Evolutionary conservation across 2,113 vertebrate species (phyloP).

Genomic region (Hyaena hyaena): DNA sequence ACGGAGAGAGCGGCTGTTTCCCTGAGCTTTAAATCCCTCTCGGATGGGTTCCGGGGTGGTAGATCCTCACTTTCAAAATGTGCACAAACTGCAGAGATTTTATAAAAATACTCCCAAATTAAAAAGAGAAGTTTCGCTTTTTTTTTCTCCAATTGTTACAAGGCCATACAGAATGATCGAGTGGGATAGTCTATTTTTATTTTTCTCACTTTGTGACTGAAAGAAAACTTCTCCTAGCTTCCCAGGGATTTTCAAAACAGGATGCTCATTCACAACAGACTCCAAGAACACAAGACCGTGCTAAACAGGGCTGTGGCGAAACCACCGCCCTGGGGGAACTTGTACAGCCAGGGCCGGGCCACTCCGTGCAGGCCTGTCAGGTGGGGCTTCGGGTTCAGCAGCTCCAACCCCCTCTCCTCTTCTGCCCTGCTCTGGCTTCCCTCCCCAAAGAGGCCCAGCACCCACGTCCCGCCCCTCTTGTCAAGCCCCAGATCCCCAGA

Average conservation of each 20-base stretch:
- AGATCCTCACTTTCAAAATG: not conserved
- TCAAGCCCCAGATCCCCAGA: not conserved
- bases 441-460: not conserved
- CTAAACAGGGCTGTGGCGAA: not conserved
- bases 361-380: not conserved
- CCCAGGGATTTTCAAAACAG: slow-evolving; percentile 23
- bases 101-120: not conserved
- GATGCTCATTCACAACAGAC: not conserved
- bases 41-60: not conserved
- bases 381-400: not conserved
- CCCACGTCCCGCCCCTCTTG: no score
- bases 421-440: not conserved
- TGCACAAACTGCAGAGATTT: slow-evolving; percentile 17
- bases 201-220: not conserved
- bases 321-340: not conserved
- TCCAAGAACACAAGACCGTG: not conserved
- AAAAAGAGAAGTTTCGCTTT: not conserved
- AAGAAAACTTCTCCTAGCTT: slow-evolving; percentile 36
- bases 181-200: not conserved
- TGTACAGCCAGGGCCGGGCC: not conserved
- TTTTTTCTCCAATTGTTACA: not conserved
- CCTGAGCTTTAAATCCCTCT: slow-evolving; percentile 24
- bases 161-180: not conserved
- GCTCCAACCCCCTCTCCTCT: not conserved
- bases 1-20: not conserved